Conservation (phyloP, 92 coral and sea anemone genomes). For the Porites lobata region DNA sequence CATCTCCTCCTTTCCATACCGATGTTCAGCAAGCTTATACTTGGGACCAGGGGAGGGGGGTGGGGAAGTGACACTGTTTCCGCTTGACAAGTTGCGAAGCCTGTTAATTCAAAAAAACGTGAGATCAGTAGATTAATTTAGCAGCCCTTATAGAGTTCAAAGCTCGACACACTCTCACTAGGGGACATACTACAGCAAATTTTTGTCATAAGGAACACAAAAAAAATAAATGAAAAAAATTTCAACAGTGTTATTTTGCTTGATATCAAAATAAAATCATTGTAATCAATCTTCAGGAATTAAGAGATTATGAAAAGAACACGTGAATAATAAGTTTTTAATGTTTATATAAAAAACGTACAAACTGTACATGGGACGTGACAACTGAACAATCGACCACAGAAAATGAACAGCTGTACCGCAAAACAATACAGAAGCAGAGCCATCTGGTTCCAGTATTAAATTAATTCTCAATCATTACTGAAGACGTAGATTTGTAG, state of each 20-base stretch:
- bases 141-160: too few species aligned
- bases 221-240: too few species aligned
- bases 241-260: background rate
- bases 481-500: too few species aligned
- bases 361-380: too few species aligned
- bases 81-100: constrained; percentile 99
- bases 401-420: background rate
- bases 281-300: too few species aligned
- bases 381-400: background rate
- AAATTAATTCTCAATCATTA: too few species aligned
- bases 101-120: constrained; percentile 36
- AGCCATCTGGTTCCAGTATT: too few species aligned
- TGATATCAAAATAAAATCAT: background rate
- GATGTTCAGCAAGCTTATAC: constrained; percentile 94
- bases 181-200: background rate
- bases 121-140: background rate
- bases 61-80: constrained; percentile 97
- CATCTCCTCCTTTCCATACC: constrained; percentile 99
- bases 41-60: constrained; percentile 98
- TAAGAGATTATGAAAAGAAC: too few species aligned
- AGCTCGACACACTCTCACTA: background rate
- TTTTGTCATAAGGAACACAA: background rate
- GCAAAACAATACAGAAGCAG: background rate
- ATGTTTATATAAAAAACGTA: too few species aligned
- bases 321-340: too few species aligned